Evolutionary conservation across 2,888 invertebrate genomes (phyloP), one percentile per base, ranked within the genome.

Genomic region (Pristionchus mayeri): DNA sequence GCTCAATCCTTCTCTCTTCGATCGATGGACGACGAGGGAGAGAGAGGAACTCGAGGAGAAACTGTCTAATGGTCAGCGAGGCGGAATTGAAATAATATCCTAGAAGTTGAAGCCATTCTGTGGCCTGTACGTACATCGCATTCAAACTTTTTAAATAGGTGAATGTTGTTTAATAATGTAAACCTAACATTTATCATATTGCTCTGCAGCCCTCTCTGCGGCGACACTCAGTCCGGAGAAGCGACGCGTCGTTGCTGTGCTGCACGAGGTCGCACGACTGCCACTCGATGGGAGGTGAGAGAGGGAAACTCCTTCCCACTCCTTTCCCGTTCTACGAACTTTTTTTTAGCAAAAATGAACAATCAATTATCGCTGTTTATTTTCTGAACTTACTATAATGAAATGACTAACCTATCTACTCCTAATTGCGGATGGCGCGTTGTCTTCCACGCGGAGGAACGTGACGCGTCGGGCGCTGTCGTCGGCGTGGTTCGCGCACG

Each of bases 241-340:
- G 40, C n/a, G 40, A n/a, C 18, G 60, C 18, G 30, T 81, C 13
- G 60, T 60, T 1, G 81, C 30, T 1, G 30, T 40, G 11, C 37
- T 81, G 3, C 81, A 81, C 21, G 40, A 37, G 27, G 21, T 81
- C 16, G 40, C 24, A 0, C 21, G 81, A 60, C 37, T 81, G n/a
- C 81, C 81, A 2, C 13, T 81, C 9, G 81, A 81, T 81, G 81
- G 81, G 60, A 57, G 81, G 81, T 81, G 40, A 30, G 18, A 11
- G 21, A 30, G 44, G 44, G 44, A 44, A 13, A 44, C 13, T n/a
- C n/a, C n/a, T n/a, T n/a, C n/a, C n/a, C n/a, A n/a, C n/a, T n/a
- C n/a, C n/a, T n/a, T n/a, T n/a, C n/a, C n/a, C n/a, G n/a, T n/a
- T n/a, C n/a, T n/a, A n/a, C n/a, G n/a, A n/a, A n/a, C n/a, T n/a